These are phyloP conservation scores for Atrina japonica DNA, from an alignment of 2,888 invertebrate species.

Conservation along the genomic window DNA sequence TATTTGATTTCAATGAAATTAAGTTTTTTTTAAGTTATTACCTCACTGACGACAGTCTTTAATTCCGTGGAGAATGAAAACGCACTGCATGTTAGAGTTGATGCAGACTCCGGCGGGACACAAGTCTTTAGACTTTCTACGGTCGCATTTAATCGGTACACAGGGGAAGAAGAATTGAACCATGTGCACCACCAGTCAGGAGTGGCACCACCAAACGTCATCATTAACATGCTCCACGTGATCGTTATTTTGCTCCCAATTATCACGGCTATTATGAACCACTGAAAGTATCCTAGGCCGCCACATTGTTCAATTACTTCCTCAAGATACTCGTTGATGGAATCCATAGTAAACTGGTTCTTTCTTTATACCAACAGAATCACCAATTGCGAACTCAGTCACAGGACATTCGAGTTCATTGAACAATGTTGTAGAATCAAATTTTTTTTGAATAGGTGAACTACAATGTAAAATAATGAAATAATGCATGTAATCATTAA, in stretches of 20 bases:
- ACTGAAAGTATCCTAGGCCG: constrained; percentile 51
- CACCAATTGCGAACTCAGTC: no score
- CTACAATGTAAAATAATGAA: no score
- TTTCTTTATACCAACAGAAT: no score
- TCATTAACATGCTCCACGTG: constrained; percentile 48
- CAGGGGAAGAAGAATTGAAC: not conserved
- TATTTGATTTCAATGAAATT: no score
- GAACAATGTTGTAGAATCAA: no score
- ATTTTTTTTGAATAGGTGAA: no score
- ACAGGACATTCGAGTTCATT: no score
- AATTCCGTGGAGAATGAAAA: constrained; percentile 25
- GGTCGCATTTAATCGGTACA: not conserved
- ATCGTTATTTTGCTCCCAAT: constrained; percentile 44
- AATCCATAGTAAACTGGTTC: no score
- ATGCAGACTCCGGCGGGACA: not conserved
- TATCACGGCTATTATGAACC: constrained; percentile 36
- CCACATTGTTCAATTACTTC: constrained; percentile 43
- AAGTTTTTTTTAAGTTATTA: no score
- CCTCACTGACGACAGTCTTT: constrained; percentile 45
- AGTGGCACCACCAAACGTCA: constrained; percentile 50
- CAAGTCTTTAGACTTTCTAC: not conserved
- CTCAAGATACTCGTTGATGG: constrained; percentile 31
- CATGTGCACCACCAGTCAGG: constrained; percentile 55
- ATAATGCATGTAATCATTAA: no score
- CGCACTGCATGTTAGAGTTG: constrained; percentile 15